Base-by-base conservation (phyloP, 1,140 invertebrate genomes). In the Eurosta solidaginis region DNA sequence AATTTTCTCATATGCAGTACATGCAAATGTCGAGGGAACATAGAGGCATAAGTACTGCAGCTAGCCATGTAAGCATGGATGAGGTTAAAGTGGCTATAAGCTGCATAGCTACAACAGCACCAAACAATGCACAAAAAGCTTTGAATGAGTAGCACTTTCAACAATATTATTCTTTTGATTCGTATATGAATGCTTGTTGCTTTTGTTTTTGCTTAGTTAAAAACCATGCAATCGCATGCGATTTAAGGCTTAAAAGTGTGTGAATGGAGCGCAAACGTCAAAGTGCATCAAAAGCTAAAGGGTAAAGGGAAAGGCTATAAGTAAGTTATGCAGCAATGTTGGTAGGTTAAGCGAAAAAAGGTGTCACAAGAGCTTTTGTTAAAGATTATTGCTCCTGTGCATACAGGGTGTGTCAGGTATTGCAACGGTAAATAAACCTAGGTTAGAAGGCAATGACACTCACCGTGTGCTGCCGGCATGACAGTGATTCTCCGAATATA, bases 221-320 rank as follows among this genome's bases (percentile, higher is more conserved):
- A 73, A 47, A 29, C 54, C 77, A 78, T 78, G 73, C 78, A 76
- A 50, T 47, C 50, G 50, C 78, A 78, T 76, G 40, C 49, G 74
- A 59, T 78, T 63, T 75, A 74, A 22, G 29, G 78, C 78, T 78
- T 78, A 78, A 76, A 76, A 52, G 49, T 52, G 50, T 12, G n/a
- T n/a, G 59, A 68, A 14, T 27, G 17, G 54, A 25, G n/a, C n/a
- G 14, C 59, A 36, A 22, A 40, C n/a, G n/a, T 5, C 20, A 20
- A 68, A 68, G 59, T 40, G 33, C 33, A 29, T 40, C 33, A n/a
- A n/a, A n/a, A n/a, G n/a, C n/a, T n/a, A n/a, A n/a, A n/a, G 14
- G 27, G 33, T n/a, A 20, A n/a, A 10, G 33, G 14, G 59, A 7
- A 36, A 20, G 12, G 14, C 3, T 17, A 47, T 4, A 47, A 47